Conservation (phyloP, 2,113 vertebrate genomes). For the Charina bottae region DNA sequence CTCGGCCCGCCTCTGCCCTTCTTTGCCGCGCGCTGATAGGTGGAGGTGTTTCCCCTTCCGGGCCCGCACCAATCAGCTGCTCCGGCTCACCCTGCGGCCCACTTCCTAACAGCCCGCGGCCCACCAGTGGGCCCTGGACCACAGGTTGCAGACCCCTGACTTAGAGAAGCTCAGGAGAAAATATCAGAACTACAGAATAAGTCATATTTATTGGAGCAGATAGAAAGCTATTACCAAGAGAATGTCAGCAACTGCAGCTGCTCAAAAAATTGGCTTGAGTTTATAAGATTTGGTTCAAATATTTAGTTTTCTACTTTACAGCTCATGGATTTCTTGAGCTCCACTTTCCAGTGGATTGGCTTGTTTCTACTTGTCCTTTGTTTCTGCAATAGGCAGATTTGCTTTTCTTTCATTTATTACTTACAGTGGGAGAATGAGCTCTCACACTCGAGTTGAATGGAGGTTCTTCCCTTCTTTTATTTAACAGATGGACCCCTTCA, state of each 20-base stretch:
- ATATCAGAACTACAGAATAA: neutral
- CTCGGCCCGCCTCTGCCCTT: too few relatives aligned
- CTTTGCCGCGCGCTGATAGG: too few relatives aligned
- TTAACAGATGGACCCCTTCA: slow-evolving; percentile 82
- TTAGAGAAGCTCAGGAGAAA: neutral
- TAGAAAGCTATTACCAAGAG: neutral
- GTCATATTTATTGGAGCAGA: neutral
- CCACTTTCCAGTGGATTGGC: neutral
- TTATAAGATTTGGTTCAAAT: neutral
- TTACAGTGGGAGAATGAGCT: neutral
- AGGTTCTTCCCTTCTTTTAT: neutral
- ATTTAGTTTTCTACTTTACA: neutral
- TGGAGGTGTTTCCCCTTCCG: too few relatives aligned
- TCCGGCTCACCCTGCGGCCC: too few relatives aligned
- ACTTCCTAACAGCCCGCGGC: too few relatives aligned
- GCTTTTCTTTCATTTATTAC: neutral
- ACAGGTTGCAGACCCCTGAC: too few relatives aligned
- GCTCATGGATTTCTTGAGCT: neutral
- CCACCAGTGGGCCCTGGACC: too few relatives aligned
- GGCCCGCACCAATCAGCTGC: too few relatives aligned
- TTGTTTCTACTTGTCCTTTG: neutral
- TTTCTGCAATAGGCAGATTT: neutral
- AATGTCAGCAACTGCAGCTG: neutral
- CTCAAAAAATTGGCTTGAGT: neutral
- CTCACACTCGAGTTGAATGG: neutral